Evolutionary conservation across 2,797 vertebrate genomes (phyloP).

Genomic region (Rallus crepitans): DNA sequence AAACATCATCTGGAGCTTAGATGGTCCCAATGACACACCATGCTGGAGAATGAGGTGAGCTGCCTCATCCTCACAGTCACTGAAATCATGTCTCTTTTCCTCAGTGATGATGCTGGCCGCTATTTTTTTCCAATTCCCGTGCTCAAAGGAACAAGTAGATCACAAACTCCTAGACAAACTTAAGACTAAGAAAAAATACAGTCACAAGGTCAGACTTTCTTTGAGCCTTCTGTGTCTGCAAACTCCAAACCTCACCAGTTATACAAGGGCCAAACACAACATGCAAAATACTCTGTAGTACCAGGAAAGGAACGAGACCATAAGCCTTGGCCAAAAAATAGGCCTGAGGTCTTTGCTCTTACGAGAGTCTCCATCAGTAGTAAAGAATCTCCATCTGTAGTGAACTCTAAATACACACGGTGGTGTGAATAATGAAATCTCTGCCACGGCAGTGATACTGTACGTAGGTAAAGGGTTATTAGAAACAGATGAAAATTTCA

Average conservation of each 20-base stretch:
- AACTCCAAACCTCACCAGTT: neutral
- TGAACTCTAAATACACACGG: neutral
- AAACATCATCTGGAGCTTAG: neutral
- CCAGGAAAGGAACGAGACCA: neutral
- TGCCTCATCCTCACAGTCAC: neutral
- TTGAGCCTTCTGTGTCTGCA: neutral
- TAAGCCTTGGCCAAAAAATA: neutral
- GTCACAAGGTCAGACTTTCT: neutral
- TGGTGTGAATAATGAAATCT: neutral
- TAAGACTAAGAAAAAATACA: neutral
- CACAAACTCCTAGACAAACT: neutral
- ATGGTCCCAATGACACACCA: neutral
- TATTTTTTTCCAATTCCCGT: neutral
- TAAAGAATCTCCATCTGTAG: neutral
- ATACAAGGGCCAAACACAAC: neutral
- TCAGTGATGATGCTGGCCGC: neutral
- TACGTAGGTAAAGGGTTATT: constrained; percentile 49
- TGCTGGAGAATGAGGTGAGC: rapidly evolving
- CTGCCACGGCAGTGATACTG: neutral
- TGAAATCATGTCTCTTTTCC: neutral
- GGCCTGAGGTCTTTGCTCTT: constrained; percentile 2
- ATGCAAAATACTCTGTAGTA: neutral
- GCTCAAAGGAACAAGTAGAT: neutral
- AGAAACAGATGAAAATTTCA: constrained; percentile 67
- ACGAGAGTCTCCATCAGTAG: neutral